A percentile compares a stretch with the other conserved stretches of the same genome.
Conservation (phyloP, 2,113 vertebrate species). For the Heterotilapia buettikoferi region DNA sequence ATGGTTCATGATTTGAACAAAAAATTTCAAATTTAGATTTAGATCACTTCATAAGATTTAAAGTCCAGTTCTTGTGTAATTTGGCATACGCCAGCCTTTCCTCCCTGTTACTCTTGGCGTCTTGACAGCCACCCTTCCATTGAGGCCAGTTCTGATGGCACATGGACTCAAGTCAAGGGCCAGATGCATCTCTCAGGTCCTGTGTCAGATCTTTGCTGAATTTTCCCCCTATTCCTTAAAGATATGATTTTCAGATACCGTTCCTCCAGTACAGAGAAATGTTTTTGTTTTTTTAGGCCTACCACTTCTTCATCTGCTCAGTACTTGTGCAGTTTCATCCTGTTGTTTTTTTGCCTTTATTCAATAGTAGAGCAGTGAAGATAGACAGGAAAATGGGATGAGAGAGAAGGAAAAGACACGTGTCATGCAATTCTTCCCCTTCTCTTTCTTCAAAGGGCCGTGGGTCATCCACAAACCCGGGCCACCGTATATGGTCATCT, state of each 20-base stretch:
- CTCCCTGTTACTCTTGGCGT: neutral
- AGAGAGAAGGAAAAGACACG: neutral
- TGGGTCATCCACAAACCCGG: neutral
- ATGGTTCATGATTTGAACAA: neutral
- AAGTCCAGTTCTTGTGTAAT: neutral
- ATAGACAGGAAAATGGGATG: neutral
- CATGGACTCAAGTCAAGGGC: neutral
- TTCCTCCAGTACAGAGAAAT: neutral
- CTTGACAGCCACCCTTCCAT: neutral
- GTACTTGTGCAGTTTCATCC: neutral
- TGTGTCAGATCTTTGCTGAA: neutral
- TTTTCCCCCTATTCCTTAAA: neutral
- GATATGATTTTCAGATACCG: neutral
- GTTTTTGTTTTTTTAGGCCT: neutral
- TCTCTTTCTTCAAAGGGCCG: neutral
- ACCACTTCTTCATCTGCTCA: neutral
- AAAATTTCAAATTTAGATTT: neutral
- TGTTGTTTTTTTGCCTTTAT: neutral
- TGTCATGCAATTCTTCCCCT: neutral
- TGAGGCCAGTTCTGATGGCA: neutral
- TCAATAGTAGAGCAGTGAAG: neutral
- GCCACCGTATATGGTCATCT: neutral
- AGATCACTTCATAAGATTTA: neutral
- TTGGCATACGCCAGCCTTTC: neutral
- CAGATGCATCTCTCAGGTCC: neutral